Base-by-base conservation (phyloP, 2,888 invertebrate genomes). In the Nycteola revayana region DNA sequence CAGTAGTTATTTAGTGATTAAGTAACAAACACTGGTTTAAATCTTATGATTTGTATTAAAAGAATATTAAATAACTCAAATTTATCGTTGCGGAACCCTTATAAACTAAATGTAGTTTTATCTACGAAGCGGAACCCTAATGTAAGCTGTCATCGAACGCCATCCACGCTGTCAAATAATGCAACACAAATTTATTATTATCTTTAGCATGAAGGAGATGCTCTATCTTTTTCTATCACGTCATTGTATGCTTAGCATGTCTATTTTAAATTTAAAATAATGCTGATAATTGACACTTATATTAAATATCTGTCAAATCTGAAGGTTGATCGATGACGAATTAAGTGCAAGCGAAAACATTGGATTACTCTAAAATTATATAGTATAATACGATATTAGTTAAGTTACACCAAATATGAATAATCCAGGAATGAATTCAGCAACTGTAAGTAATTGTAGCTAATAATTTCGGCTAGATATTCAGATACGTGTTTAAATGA, bases 351-450 rank as follows among this genome's bases (percentile, higher is more conserved):
- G 29, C 41, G 36, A 10, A 20, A 35, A 2, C 31, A 25, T 14
- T 14, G 14, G 5, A 14, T 3, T 14, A 14, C 14, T 3, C 14
- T 3, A 14, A 3, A 14, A 14, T 3, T 14, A 14, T 14, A 14
- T 3, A 14, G 2, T 5, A 3, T 14, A 3, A 3, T 14, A 14
- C 14, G 3, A 14, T 5, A 14, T 14, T 3, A 2, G 14, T 14
- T 14, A 14, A 5, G 5, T 14, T 10, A 25, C 10, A 25, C 29
- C 9, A 29, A 32, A 32, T 27, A 76, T 73, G 74, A 76, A 70
- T 51, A 75, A 66, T 49, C 60, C 72, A 37, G 75, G 61, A 29
- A 89, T 89, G 87, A 86, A 80, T 60, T 87, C 89, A 10, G 89
- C 87, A 31, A 88, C 87, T 23, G 89, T 88, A 66, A 82, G 86